These are phyloP conservation scores for Tinea pellionella DNA, from an alignment of 2,888 invertebrate species.

Conservation along the genomic window DNA sequence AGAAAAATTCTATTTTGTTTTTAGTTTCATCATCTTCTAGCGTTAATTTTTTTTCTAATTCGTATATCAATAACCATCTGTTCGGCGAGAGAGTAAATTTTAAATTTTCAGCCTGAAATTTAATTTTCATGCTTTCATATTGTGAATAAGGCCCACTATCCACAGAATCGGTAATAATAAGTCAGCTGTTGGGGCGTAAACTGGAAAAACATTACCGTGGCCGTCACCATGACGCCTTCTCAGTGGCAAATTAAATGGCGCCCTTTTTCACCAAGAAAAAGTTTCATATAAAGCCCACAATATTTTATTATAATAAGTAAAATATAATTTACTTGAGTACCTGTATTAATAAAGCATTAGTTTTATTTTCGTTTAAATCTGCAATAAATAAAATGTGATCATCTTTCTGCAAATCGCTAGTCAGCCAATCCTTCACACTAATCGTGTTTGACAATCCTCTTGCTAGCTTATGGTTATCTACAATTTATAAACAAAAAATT, in stretches of 20 bases:
- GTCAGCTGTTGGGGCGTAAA: too few relatives aligned
- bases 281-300: too few relatives aligned
- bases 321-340: too few relatives aligned
- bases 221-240: too few relatives aligned
- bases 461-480: not conserved
- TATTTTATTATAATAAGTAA: too few relatives aligned
- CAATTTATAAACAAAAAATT: too few relatives aligned
- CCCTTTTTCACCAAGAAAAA: too few relatives aligned
- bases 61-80: conserved; percentile 17
- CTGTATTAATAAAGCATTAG: not conserved
- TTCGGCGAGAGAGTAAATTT: conserved; percentile 15
- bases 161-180: too few relatives aligned
- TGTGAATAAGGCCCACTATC: too few relatives aligned
- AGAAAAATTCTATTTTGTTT: not conserved
- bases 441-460: not conserved
- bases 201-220: too few relatives aligned
- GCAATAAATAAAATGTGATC: conserved; percentile 5
- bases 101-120: conserved; percentile 17
- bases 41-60: not conserved
- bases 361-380: conserved; percentile 5
- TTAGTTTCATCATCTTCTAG: not conserved
- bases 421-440: not conserved
- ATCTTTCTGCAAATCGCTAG: not conserved
- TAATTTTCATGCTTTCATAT: too few relatives aligned
- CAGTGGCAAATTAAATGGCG: too few relatives aligned